Evolutionary conservation across 2,888 invertebrate genomes (phyloP).

Genomic region (Taphrorychus bicolor): DNA sequence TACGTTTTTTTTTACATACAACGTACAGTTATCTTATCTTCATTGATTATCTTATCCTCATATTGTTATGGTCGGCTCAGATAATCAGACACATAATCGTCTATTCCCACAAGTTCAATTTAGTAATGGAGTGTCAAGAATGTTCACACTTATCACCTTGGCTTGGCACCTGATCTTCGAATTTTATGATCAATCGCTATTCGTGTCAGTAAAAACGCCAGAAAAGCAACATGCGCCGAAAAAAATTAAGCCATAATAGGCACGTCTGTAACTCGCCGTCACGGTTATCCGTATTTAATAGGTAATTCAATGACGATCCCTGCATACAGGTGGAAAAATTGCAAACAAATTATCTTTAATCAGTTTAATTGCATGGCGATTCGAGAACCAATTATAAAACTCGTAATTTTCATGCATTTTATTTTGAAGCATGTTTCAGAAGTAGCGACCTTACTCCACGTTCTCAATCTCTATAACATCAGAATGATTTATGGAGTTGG

Average conservation of each 20-base stretch:
- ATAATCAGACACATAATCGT: too few relatives aligned
- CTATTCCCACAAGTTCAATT: too few relatives aligned
- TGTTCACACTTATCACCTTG: slow-evolving; percentile 27
- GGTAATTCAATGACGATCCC: slow-evolving; percentile 25
- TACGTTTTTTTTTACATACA: too few relatives aligned
- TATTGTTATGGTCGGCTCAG: too few relatives aligned
- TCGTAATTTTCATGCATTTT: slow-evolving; percentile 3
- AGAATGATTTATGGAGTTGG: not conserved
- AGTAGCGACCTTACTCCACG: not conserved
- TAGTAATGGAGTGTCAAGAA: too few relatives aligned
- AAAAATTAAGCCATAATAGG: slow-evolving; percentile 27
- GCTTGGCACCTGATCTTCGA: slow-evolving; percentile 9
- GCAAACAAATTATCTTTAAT: slow-evolving; percentile 16
- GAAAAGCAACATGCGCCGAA: slow-evolving; percentile 13
- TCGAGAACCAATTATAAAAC: not conserved
- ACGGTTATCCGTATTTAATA: slow-evolving; percentile 24
- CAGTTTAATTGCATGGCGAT: slow-evolving; percentile 18
- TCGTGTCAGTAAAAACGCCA: slow-evolving; percentile 14
- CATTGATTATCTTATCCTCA: too few relatives aligned
- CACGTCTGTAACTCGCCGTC: slow-evolving; percentile 22
- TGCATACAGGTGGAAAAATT: not conserved
- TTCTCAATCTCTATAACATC: not conserved
- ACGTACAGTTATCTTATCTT: too few relatives aligned
- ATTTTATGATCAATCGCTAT: slow-evolving; percentile 5
- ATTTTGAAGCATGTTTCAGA: not conserved